These are phyloP conservation scores for Irena cyanogastra DNA, from an alignment of 2,113 vertebrate species.

Conservation along the genomic window DNA sequence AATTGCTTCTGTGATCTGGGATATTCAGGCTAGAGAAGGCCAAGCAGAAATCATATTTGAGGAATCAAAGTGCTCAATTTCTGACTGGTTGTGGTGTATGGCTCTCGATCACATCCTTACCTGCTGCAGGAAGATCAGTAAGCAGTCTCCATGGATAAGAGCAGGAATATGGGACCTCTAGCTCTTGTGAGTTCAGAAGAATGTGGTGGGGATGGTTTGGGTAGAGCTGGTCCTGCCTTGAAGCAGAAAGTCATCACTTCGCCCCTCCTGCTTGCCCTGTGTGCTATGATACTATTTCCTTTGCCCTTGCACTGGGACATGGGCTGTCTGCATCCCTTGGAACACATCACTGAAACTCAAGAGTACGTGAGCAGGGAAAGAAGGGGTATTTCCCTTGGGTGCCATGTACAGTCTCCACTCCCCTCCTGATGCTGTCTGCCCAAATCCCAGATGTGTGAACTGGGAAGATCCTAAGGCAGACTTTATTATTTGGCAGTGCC, in stretches of 20 bases:
- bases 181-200: background rate
- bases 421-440: background rate
- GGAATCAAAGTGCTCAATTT: background rate
- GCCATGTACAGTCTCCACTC: background rate
- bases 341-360: accelerated
- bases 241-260: background rate
- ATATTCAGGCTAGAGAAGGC: background rate
- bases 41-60: background rate
- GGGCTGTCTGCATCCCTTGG: background rate
- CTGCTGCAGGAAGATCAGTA: background rate
- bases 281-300: background rate
- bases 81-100: background rate
- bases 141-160: background rate
- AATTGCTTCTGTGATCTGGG: background rate
- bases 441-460: background rate
- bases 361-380: background rate
- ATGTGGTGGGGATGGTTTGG: background rate
- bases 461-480: background rate
- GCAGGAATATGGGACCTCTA: background rate
- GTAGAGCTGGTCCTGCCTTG: background rate
- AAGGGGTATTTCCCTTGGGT: background rate
- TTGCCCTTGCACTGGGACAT: background rate
- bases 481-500: background rate
- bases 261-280: background rate
- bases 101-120: background rate